phyloP scores from a whole-genome alignment of 2,797 vertebrate species.

The Acrossocheilus fasciatus region DNA sequence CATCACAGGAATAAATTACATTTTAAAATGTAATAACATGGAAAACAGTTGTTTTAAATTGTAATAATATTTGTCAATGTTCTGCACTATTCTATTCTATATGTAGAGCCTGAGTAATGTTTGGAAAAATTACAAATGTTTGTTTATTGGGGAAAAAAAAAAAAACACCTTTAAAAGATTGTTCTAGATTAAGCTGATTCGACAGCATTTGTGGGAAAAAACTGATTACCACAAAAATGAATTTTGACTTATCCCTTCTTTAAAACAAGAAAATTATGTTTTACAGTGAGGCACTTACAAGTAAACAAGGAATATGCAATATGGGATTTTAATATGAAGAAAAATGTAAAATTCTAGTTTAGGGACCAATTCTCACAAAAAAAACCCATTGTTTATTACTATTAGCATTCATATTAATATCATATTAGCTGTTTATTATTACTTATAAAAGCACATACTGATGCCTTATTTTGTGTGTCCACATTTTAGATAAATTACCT shows the following conservation, averaged over 20 bases:
- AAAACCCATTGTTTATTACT: not conserved
- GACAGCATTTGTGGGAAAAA: not conserved
- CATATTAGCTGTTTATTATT: not conserved
- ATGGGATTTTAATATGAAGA: not conserved
- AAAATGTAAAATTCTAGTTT: not conserved
- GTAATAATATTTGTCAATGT: not conserved
- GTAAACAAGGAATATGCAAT: not conserved
- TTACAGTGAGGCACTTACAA: not conserved
- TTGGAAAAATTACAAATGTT: not conserved
- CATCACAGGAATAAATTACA: not conserved
- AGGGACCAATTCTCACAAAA: not conserved
- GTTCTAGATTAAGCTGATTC: too few species aligned
- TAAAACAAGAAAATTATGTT: not conserved
- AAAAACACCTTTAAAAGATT: too few species aligned
- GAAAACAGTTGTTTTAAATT: not conserved
- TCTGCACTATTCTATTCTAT: not conserved
- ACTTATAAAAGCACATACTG: not conserved
- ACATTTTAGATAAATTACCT: not conserved
- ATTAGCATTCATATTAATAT: not conserved
- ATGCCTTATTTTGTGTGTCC: not conserved
- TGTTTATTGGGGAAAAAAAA: not conserved
- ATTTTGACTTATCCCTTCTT: too few species aligned
- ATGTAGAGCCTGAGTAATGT: not conserved
- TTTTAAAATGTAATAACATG: not conserved
- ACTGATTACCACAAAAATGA: too few species aligned